Percentiles rank a stretch among this genome's conserved stretches.
Conservation (phyloP, 2,797 vertebrate species). For the Ceyx erithaca region DNA sequence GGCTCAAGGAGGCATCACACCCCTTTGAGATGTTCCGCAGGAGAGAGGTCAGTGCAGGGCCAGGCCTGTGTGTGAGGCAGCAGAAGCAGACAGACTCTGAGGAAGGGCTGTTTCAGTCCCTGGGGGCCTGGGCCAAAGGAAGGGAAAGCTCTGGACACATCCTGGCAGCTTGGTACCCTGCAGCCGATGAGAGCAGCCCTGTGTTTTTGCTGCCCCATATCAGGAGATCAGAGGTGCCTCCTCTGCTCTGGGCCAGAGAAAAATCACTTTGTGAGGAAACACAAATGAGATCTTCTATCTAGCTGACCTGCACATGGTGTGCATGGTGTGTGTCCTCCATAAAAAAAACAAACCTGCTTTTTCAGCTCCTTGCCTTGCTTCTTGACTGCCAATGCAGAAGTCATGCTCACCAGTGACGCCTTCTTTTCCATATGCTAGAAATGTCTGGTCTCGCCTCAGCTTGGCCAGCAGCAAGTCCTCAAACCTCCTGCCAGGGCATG, state of each 20-base stretch:
- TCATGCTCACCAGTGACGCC: accelerated
- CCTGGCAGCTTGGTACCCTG: neutral
- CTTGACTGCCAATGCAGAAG: neutral
- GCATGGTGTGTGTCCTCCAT: too few relatives aligned
- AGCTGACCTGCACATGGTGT: neutral
- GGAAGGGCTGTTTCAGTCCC: neutral
- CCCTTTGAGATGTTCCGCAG: neutral
- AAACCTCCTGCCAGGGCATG: neutral
- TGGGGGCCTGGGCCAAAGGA: neutral
- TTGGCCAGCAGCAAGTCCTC: neutral
- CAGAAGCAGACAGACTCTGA: neutral
- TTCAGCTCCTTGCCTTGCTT: neutral
- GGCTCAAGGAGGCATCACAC: neutral
- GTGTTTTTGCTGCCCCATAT: neutral
- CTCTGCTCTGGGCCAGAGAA: neutral
- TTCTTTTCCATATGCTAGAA: neutral
- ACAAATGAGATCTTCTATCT: neutral
- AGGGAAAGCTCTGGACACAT: neutral
- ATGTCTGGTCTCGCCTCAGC: neutral
- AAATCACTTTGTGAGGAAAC: neutral
- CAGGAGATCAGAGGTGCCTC: accelerated
- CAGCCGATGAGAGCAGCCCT: neutral
- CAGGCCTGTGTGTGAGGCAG: neutral
- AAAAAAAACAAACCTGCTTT: neutral
- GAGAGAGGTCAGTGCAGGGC: neutral